Percentiles rank a stretch among this genome's conserved stretches.
Conservation (phyloP, 2,888 invertebrate species). For the Nephrotoma guestfalica region DNA sequence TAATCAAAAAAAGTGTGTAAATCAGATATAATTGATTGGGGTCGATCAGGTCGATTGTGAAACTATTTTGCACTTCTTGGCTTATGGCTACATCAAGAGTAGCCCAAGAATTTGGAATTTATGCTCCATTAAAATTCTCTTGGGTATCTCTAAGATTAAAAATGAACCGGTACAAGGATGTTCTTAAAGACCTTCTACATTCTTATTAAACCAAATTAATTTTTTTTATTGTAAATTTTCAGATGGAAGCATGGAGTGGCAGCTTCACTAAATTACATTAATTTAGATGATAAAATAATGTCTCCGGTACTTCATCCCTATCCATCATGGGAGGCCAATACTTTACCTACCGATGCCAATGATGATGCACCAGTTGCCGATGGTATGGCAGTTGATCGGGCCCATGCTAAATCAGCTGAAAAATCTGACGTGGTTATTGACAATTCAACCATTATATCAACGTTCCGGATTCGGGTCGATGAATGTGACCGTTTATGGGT, state of each 20-base stretch:
- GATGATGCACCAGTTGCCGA: constrained; percentile 7
- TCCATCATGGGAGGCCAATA: constrained; percentile 64
- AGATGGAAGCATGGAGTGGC: constrained; percentile 57
- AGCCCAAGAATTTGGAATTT: no score
- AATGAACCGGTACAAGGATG: no score
- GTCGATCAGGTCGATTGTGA: no score
- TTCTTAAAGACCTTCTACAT: no score
- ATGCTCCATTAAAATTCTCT: no score
- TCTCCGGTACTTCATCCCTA: constrained; percentile 62
- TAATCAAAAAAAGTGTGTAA: no score
- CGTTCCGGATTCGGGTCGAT: constrained; percentile 59
- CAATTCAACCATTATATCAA: constrained; percentile 51
- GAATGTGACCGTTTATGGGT: constrained; percentile 70
- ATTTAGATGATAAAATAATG: constrained; percentile 34
- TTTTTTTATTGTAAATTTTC: not conserved
- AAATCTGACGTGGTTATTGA: constrained; percentile 34
- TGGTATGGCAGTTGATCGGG: constrained; percentile 14
- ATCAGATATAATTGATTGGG: no score
- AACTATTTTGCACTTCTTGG: no score
- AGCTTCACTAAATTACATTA: constrained; percentile 52
- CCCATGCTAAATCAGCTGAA: constrained; percentile 26
- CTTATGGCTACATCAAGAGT: no score
- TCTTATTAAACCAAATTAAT: not conserved
- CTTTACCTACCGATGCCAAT: constrained; percentile 46
- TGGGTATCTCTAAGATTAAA: no score